Evolutionary conservation across 2,888 invertebrate species (phyloP), one percentile per base, ranked within the genome.

Genomic region (Eupithecia dodoneata): DNA sequence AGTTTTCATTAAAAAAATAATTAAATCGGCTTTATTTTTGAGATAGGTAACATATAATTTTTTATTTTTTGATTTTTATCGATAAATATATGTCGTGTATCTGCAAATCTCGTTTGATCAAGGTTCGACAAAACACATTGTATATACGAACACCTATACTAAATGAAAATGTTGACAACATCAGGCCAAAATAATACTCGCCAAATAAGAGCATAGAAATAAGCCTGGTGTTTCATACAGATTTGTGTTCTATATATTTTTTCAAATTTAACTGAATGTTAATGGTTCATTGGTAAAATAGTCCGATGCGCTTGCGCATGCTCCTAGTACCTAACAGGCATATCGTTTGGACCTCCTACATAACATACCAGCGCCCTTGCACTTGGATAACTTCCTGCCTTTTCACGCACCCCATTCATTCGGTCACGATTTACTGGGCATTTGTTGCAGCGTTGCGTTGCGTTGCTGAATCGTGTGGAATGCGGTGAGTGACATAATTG

Each of bases 331-430:
- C 45, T 52, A 52, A 49, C 12, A 15, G 47, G 47, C 7, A 49
- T 49, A 55, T 55, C 15, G n/a, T 7, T 55, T 65, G 30, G 41
- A 13, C 13, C 6, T 15, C 42, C n/a, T 79, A 73, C 73, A 72
- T 76, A 74, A 73, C 73, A 72, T 76, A 74, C 73, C 45, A 86
- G 86, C 87, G 89, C 92, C 92, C 91, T 91, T 91, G 92, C 91
- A 90, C 89, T 91, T 90, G 86, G 82, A 85, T 80, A 83, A 84
- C 88, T 92, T 92, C 92, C 92, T 91, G 92, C 82, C 88, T 86
- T 88, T 92, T 90, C 87, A 91, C 81, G 82, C 85, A 87, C 90
- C 91, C 88, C 86, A 92, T 92, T 91, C 88, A 91, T 84, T 79
- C 81, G 80, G 90, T 90, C 91, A 91, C 90, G 91, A 86, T 83